Conservation (phyloP, 2,113 vertebrate genomes). For the Vombatus ursinus region DNA sequence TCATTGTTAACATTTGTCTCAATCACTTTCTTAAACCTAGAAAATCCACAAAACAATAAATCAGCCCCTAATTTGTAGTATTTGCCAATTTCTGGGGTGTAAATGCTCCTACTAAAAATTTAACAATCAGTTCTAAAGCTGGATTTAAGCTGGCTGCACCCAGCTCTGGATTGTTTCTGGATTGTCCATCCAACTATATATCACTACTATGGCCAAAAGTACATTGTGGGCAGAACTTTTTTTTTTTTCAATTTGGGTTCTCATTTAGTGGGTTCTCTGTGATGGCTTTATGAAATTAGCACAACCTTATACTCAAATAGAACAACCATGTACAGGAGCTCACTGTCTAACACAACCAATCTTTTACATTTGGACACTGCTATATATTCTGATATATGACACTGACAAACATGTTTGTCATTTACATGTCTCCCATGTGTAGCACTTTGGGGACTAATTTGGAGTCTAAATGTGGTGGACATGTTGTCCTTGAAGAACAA, state of each 20-base stretch:
- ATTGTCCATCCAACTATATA: background rate
- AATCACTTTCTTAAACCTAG: background rate
- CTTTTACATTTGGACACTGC: background rate
- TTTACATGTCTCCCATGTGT: background rate
- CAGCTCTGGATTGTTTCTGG: background rate
- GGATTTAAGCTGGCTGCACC: background rate
- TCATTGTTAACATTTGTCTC: background rate
- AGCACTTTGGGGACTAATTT: background rate
- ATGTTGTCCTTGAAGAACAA: background rate
- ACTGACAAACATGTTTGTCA: background rate
- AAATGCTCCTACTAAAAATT: background rate
- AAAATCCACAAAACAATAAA: background rate
- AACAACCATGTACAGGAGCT: background rate
- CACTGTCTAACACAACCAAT: background rate
- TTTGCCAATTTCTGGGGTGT: background rate
- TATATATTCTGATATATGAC: background rate
- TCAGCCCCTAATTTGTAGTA: background rate
- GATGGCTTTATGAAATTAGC: background rate
- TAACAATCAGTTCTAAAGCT: background rate
- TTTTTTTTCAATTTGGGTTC: background rate
- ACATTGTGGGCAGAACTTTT: background rate
- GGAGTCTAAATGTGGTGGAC: background rate
- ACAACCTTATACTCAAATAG: background rate
- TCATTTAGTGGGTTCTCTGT: background rate
- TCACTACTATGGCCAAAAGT: background rate